A percentile compares a stretch with the other conserved stretches of the same genome.
Conservation (phyloP, 1,140 invertebrate species). For the Macrobrachium nipponense region DNA sequence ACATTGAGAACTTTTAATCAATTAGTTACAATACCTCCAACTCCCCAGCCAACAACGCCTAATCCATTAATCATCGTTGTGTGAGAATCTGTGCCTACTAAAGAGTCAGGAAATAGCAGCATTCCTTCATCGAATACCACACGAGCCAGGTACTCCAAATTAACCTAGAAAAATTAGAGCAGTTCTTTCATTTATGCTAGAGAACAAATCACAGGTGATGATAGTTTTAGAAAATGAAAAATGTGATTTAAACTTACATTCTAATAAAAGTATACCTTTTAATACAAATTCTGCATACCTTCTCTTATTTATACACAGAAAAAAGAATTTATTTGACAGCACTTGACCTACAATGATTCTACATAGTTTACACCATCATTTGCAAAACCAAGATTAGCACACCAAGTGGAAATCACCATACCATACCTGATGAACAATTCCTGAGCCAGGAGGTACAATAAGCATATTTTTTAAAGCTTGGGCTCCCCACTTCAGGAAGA, state of each 20-base stretch:
- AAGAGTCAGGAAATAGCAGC: conserved; percentile 90
- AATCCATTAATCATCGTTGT: conserved; percentile 99
- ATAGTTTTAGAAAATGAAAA: not conserved
- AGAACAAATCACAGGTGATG: not conserved
- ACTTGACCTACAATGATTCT: too few relatives aligned
- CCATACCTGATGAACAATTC: conserved; percentile 91
- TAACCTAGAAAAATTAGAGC: conserved; percentile 73
- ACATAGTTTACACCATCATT: too few relatives aligned
- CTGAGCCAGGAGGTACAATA: conserved; percentile 97
- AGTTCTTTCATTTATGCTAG: too few relatives aligned
- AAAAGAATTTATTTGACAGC: too few relatives aligned
- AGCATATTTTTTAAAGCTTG: conserved; percentile 96
- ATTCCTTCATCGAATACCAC: conserved; percentile 86
- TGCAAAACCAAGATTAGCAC: not conserved
- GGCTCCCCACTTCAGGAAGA: conserved; percentile 95
- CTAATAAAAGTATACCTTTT: too few relatives aligned
- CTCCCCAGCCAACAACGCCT: conserved; percentile 79
- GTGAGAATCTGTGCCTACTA: conserved; percentile 99
- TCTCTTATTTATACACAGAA: too few relatives aligned
- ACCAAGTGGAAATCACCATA: not conserved
- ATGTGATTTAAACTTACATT: too few relatives aligned
- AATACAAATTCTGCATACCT: too few relatives aligned
- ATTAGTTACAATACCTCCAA: conserved; percentile 66
- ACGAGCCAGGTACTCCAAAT: conserved; percentile 93
- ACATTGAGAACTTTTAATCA: not conserved